Conservation (phyloP, 2,113 vertebrate genomes). For the Paedocypris sp. region DNA sequence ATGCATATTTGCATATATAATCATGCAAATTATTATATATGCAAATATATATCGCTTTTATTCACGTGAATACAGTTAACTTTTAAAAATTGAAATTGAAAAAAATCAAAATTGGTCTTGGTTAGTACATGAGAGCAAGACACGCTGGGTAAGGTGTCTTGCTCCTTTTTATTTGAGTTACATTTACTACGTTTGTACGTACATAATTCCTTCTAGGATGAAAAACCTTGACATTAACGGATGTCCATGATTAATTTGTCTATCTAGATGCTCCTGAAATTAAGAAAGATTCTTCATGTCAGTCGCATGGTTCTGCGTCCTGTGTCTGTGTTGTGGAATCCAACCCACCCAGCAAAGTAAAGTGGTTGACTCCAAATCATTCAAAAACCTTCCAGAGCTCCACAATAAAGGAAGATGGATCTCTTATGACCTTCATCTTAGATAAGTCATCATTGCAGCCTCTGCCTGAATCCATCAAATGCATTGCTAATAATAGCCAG, state of each 20-base stretch:
- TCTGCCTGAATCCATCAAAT: conserved; percentile 34
- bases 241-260: neutral
- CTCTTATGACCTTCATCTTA: conserved; percentile 35
- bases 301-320: neutral
- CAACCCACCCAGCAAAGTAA: conserved; percentile 39
- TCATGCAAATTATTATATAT: too few species aligned
- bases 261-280: conserved; percentile 50
- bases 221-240: neutral
- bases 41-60: too few species aligned
- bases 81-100: too few species aligned
- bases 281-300: conserved; percentile 43
- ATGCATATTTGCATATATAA: too few species aligned
- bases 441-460: neutral
- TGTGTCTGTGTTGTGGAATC: conserved; percentile 54
- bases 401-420: conserved; percentile 25
- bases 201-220: neutral
- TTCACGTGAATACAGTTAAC: too few species aligned
- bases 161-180: too few species aligned
- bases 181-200: too few species aligned
- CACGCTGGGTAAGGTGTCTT: too few species aligned
- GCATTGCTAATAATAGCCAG: conserved; percentile 45
- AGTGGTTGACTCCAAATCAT: conserved; percentile 33
- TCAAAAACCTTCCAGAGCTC: conserved; percentile 14
- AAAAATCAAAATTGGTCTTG: too few species aligned
- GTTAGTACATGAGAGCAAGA: too few species aligned